Evolutionary conservation across 1,140 invertebrate genomes (phyloP).

Genomic region (Helicoverpa armigera): DNA sequence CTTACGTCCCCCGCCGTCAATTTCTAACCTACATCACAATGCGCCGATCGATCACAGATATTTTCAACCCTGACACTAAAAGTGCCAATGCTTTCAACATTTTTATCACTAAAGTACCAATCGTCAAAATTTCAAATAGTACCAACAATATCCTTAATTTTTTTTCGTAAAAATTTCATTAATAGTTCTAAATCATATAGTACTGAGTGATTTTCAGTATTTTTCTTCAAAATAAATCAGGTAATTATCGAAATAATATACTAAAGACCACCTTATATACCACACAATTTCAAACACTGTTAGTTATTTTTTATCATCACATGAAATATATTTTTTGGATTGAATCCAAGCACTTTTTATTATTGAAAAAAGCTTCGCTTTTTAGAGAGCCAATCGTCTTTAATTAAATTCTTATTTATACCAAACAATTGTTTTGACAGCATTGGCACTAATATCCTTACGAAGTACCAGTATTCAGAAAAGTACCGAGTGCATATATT

Average conservation of each 20-base stretch:
- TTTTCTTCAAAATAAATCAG: too few species aligned
- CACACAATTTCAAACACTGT: too few species aligned
- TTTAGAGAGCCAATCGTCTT: not conserved
- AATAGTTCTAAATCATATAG: too few species aligned
- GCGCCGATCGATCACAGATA: slow-evolving; percentile 69
- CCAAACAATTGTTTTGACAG: not conserved
- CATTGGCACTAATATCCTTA: slow-evolving; percentile 13
- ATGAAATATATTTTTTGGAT: too few species aligned
- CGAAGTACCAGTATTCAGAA: not conserved
- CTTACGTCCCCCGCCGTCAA: slow-evolving; percentile 37
- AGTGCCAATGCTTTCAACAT: slow-evolving; percentile 45
- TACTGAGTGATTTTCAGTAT: too few species aligned
- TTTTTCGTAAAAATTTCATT: too few species aligned
- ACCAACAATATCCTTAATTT: too few species aligned
- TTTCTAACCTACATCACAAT: slow-evolving; percentile 70
- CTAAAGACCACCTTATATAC: too few species aligned
- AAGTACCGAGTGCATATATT: slow-evolving; percentile 10
- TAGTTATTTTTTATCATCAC: too few species aligned
- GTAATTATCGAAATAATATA: too few species aligned
- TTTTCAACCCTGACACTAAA: slow-evolving; percentile 61
- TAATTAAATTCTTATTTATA: not conserved
- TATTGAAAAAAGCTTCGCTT: not conserved
- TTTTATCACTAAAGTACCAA: slow-evolving; percentile 12
- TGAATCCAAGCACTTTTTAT: too few species aligned
- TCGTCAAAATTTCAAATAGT: too few species aligned